phyloP scores from a whole-genome alignment of 1,140 invertebrate genomes.

The Drosophila serrata region DNA sequence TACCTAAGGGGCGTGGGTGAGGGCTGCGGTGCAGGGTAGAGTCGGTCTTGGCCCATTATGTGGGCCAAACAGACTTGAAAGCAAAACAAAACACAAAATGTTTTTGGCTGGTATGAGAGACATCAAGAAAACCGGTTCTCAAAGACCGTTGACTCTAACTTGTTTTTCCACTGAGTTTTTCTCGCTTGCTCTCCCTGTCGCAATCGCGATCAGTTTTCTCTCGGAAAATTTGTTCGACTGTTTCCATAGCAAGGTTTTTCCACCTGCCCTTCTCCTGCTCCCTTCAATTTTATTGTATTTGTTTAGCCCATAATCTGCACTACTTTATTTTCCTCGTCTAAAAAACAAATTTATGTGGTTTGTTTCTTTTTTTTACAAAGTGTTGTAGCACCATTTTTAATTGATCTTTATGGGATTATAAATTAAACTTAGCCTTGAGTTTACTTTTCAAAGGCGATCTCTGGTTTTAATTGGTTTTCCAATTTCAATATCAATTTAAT shows the following conservation, averaged over 20 bases:
- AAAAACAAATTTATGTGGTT: background rate
- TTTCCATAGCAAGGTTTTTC: constrained; percentile 20
- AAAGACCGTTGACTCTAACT: constrained; percentile 29
- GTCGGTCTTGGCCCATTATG: constrained; percentile 35
- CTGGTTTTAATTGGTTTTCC: no score
- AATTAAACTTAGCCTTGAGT: background rate
- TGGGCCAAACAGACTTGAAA: constrained; percentile 42
- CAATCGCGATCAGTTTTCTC: constrained; percentile 24
- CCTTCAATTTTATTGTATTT: background rate
- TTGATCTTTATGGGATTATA: constrained; percentile 4
- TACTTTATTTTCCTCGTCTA: background rate
- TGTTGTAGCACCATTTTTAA: background rate
- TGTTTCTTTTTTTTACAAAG: background rate
- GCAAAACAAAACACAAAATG: constrained; percentile 19
- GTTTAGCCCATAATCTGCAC: constrained; percentile 9
- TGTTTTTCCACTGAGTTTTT: constrained; percentile 20
- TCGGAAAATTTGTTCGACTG: constrained; percentile 40
- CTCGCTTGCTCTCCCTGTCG: background rate
- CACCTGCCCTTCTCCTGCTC: constrained; percentile 21
- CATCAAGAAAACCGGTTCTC: constrained; percentile 31
- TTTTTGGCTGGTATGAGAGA: constrained; percentile 4
- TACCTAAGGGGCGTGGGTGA: constrained; percentile 38
- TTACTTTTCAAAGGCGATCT: background rate
- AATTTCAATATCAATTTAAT: background rate
- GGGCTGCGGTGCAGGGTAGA: constrained; percentile 2